Evolutionary conservation across 2,888 invertebrate genomes (phyloP).

Genomic region (Tenthredo distinguenda): DNA sequence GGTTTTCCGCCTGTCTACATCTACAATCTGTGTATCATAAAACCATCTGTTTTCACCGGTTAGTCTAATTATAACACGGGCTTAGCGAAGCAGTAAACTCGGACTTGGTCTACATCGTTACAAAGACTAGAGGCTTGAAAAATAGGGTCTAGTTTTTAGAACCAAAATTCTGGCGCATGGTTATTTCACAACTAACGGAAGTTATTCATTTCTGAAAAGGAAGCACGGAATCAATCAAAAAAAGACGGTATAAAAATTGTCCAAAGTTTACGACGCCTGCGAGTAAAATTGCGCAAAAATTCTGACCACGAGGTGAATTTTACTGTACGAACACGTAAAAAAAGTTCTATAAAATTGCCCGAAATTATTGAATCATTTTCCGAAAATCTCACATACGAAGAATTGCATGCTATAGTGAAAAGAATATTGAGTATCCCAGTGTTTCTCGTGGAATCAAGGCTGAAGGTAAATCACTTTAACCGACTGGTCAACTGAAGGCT

Average conservation of each 20-base stretch:
- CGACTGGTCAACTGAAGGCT: constrained; percentile 11
- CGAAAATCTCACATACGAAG: not conserved
- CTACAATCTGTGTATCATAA: constrained; percentile 6
- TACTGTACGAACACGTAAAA: not conserved
- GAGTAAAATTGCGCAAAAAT: not conserved
- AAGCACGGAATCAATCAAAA: not conserved
- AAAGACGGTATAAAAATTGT: not conserved
- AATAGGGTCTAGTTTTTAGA: not conserved
- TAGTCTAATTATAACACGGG: constrained; percentile 30
- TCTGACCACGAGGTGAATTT: not conserved
- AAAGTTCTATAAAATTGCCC: not conserved
- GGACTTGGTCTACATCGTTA: not conserved
- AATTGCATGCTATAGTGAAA: not conserved
- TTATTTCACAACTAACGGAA: not conserved
- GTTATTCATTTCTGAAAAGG: not conserved
- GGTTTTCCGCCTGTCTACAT: not conserved
- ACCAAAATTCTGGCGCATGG: not conserved
- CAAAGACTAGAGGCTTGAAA: not conserved
- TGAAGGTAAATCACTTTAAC: not conserved
- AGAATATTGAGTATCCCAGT: not conserved
- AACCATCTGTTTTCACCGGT: constrained; percentile 25
- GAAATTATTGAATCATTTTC: not conserved
- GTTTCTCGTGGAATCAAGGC: constrained; percentile 1
- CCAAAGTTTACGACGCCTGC: not conserved
- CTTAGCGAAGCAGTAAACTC: constrained; percentile 6